A percentile compares a stretch with the other conserved stretches of the same genome.
Evolutionary conservation across 2,797 vertebrate genomes (phyloP).

Genomic region (Macropus fuliginosus): DNA sequence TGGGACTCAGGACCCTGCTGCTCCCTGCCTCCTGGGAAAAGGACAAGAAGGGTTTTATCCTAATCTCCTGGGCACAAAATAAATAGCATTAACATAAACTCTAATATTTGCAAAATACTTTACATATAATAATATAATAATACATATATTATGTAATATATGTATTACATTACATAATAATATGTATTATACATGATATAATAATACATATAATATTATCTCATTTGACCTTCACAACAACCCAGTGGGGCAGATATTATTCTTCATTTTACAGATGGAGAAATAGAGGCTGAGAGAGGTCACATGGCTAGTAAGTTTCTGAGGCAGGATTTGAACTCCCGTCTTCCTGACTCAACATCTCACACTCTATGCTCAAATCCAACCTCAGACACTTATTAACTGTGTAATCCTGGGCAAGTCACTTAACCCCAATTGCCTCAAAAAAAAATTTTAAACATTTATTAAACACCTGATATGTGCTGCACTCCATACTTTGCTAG

Average conservation of each 20-base stretch:
- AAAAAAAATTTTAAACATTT: background rate
- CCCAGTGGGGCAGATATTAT: background rate
- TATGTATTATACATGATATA: no score
- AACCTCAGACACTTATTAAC: background rate
- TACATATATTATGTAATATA: no score
- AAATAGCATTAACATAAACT: background rate
- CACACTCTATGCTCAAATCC: background rate
- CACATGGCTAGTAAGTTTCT: no score
- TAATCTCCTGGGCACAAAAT: background rate
- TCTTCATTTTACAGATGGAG: background rate
- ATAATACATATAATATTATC: background rate
- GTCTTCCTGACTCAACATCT: background rate
- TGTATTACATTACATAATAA: no score
- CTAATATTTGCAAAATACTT: background rate
- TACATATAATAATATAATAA: background rate
- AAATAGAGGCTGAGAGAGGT: background rate
- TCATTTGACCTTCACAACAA: background rate
- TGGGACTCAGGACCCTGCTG: background rate
- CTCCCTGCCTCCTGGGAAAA: background rate
- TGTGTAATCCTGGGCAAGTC: background rate
- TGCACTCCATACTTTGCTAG: background rate
- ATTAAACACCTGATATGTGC: background rate
- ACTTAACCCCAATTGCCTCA: background rate
- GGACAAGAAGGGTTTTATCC: background rate
- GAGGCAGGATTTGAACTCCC: background rate